Evolutionary conservation across 2,797 vertebrate species (phyloP), one percentile per base, ranked within the genome.

Genomic region (Pterois miles): DNA sequence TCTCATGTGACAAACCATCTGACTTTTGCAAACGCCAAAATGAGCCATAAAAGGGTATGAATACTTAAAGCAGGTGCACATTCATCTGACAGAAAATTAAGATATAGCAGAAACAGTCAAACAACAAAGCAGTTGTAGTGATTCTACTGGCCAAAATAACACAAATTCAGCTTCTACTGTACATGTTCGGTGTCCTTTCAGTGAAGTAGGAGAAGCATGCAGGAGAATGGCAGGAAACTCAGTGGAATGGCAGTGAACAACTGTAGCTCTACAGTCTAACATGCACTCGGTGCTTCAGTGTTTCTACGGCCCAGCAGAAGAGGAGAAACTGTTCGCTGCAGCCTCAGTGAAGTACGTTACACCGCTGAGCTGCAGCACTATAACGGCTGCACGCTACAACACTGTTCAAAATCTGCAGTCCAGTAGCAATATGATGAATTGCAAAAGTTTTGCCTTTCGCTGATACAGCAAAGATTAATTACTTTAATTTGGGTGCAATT

Each of bases 291-390:
- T 85, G 81, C 72, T 74, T 82, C 46, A 25, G 81, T 89, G 85
- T 86, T 76, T 84, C 88, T 88, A 92, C 22, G 40, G 92, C 80
- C 93, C 94, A 94, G 94, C 93, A 94, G 88, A 93, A 83, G 94
- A 93, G 84, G 92, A 94, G 93, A 92, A 87, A 87, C 81, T 25
- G 63, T 71, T 81, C 80, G 36, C 64, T 76, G 77, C 71, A 87
- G 82, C 85, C 82, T 87, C 81, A 20, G 50, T 29, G 23, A 64
- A 40, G 22, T 31, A 25, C 43, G 53, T 52, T 68, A 6, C 40
- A 16, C 71, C 59, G 65, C 31, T 54, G 16, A 50, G 58, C 54
- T 53, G 70, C 76, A 84, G 48, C 50, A 36, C 16, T 11, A 5
- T 22, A 36, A 22, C 36, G 34, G 54, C 53, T 58, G 62, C n/a